These are phyloP conservation scores for Holacanthella duospinosa DNA, from an alignment of 2,888 invertebrate species.

Conservation along the genomic window DNA sequence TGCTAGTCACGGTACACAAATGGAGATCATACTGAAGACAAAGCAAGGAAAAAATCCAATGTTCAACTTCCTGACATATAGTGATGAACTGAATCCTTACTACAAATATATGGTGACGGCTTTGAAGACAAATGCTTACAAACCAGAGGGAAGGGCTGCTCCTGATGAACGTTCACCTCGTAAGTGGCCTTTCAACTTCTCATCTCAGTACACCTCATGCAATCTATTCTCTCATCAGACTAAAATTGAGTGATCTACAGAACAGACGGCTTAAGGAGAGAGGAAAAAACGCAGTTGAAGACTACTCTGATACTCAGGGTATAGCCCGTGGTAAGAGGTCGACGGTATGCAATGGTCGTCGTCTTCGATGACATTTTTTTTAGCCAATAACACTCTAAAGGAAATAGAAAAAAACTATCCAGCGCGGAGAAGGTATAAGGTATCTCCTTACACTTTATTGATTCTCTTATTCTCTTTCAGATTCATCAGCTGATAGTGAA, in stretches of 20 bases:
- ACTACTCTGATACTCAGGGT: constrained; percentile 3
- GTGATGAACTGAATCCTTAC: constrained; percentile 71
- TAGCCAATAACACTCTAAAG: too few relatives aligned
- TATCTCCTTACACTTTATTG: too few relatives aligned
- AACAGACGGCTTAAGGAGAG: neutral
- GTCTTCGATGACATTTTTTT: too few relatives aligned
- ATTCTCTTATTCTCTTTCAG: constrained; percentile 12
- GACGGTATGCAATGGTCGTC: neutral
- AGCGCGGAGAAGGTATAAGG: too few relatives aligned
- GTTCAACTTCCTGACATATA: constrained; percentile 85
- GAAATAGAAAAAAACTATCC: too few relatives aligned
- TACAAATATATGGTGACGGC: constrained; percentile 58
- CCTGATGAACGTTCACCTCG: constrained; percentile 21
- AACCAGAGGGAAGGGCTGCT: constrained; percentile 39
- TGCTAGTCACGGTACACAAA: constrained; percentile 71
- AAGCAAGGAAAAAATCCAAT: constrained; percentile 89
- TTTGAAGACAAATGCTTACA: constrained; percentile 58
- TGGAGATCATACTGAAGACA: constrained; percentile 97
- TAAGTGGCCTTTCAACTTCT: neutral
- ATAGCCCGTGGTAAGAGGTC: neutral
- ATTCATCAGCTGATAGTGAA: constrained; percentile 41
- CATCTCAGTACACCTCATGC: neutral
- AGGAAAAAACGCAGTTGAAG: neutral
- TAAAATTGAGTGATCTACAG: constrained; percentile 1
- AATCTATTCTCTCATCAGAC: constrained; percentile 3